Evolutionary conservation across 2,888 invertebrate species (phyloP).

Genomic region (Eilema caniola): DNA sequence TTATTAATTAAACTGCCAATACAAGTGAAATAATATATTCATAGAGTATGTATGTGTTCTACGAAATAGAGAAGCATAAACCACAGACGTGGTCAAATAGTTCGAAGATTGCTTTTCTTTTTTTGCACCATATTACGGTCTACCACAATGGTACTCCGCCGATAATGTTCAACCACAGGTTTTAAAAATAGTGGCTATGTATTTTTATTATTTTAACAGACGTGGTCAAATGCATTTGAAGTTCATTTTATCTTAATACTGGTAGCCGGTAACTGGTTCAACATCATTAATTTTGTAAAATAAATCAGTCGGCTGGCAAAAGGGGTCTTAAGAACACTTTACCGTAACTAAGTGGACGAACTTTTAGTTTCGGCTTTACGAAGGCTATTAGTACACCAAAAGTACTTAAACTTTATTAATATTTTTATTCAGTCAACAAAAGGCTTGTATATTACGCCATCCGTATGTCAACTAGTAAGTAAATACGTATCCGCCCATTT

Average conservation of each 20-base stretch:
- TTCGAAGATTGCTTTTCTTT: too few relatives aligned
- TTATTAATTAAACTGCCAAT: conserved; percentile 38
- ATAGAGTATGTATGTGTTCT: not conserved
- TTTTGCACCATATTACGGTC: too few relatives aligned
- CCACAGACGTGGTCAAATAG: too few relatives aligned
- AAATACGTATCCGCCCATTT: conserved; percentile 46
- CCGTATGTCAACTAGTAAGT: conserved; percentile 24
- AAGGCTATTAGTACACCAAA: not conserved
- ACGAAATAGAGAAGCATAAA: conserved; percentile 15
- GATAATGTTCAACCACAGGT: too few relatives aligned
- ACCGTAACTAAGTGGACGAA: not conserved
- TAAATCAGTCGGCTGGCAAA: too few relatives aligned
- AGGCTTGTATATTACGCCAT: conserved; percentile 41
- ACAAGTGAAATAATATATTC: conserved; percentile 14
- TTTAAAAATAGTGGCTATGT: too few relatives aligned
- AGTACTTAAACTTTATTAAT: not conserved
- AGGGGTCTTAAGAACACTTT: not conserved
- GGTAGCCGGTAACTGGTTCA: too few relatives aligned
- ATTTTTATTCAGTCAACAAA: conserved; percentile 25
- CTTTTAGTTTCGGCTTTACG: not conserved
- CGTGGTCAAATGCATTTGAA: too few relatives aligned
- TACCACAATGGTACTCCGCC: too few relatives aligned
- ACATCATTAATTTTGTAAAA: too few relatives aligned
- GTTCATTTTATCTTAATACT: too few relatives aligned
- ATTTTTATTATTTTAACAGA: too few relatives aligned